Conservation (phyloP, 2,888 invertebrate genomes). For the Acleris emargana region DNA sequence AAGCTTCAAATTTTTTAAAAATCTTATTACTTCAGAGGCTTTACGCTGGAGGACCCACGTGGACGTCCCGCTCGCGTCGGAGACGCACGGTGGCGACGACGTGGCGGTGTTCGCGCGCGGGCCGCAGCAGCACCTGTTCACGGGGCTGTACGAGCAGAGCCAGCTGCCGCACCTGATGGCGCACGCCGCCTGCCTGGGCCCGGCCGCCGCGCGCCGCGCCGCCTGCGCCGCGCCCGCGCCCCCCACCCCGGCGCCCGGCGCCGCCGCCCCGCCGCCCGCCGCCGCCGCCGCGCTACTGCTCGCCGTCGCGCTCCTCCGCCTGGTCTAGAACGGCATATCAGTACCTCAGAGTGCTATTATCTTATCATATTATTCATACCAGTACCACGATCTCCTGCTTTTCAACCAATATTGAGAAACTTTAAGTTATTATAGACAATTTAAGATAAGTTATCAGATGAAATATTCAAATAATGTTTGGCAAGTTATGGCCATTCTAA, state of each 20-base stretch:
- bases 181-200: slow-evolving; percentile 85
- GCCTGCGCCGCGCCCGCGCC: slow-evolving; percentile 42
- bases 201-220: slow-evolving; percentile 51
- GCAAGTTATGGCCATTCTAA: no score
- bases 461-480: no score
- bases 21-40: no score
- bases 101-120: slow-evolving; percentile 86
- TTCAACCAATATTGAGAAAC: no score
- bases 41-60: slow-evolving; percentile 48
- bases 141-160: slow-evolving; percentile 87
- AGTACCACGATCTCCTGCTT: no score
- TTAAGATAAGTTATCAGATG: no score
- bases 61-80: slow-evolving; percentile 75
- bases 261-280: neutral
- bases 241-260: neutral
- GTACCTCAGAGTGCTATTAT: no score
- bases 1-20: no score
- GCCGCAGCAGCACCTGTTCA: slow-evolving; percentile 87
- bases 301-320: neutral
- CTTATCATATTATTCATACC: no score
- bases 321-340: no score
- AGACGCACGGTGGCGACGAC: slow-evolving; percentile 88
- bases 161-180: slow-evolving; percentile 87
- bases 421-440: no score
- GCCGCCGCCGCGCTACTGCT: neutral